A percentile compares a stretch with the other conserved stretches of the same genome.
Conservation (phyloP, 1,140 invertebrate genomes). For the Agrypnia vestita region DNA sequence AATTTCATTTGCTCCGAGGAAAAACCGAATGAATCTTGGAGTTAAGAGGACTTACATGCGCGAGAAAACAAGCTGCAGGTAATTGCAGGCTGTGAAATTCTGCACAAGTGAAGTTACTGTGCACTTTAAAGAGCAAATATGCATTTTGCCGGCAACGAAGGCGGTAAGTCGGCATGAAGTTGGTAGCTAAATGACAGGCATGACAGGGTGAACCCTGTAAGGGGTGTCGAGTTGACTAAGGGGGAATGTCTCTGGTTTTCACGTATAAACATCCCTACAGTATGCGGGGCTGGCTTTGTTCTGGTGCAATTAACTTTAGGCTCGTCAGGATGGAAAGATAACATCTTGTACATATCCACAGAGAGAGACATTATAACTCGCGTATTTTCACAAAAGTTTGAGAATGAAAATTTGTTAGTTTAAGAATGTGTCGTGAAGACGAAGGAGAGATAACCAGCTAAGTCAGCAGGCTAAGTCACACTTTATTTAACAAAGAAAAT, state of each 20-base stretch:
- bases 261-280: neutral
- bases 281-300: no score
- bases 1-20: conserved; percentile 2
- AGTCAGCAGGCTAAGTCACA: no score
- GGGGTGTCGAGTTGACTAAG: conserved; percentile 3
- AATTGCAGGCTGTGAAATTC: conserved; percentile 14
- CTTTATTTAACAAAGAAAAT: no score
- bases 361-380: no score
- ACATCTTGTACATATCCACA: no score
- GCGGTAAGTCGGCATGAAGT: conserved; percentile 13
- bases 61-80: conserved; percentile 1
- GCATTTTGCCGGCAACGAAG: conserved; percentile 17
- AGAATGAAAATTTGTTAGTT: no score
- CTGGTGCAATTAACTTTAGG: no score
- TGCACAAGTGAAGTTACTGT: neutral
- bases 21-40: neutral
- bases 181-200: conserved; percentile 16
- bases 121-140: conserved; percentile 19
- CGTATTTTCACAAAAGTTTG: no score
- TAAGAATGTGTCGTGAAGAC: no score
- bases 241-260: conserved; percentile 2
- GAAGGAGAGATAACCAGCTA: no score
- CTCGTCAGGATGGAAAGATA: no score
- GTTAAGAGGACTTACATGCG: neutral
- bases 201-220: neutral